Evolutionary conservation across 2,113 vertebrate genomes (phyloP), one percentile per base, ranked within the genome.

Genomic region (Pteropus alecto): DNA sequence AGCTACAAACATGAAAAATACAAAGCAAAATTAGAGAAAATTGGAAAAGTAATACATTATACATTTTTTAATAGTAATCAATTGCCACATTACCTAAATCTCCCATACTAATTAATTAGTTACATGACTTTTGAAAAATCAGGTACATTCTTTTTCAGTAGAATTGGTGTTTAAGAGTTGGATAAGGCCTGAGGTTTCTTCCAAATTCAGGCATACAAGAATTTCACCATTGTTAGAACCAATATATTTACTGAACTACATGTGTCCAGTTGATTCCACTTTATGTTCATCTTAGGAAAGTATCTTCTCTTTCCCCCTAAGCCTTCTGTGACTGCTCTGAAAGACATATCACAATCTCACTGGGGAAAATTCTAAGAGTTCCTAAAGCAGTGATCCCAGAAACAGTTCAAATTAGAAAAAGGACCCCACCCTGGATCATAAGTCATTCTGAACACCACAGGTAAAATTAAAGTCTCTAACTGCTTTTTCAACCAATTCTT

Each of bases 401-500:
- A 82, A 94, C 7, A 71, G 68, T 58, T 68, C 48, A n/a, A 76
- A 60, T 95, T 38, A 88, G 28, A 95, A 33, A 24, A 33, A 58
- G 5, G 22, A 70, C 9, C 13, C 46, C 8, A 83, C n/a, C 70
- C 19, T 28, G 58, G 21, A 58, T 77, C 21, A 54, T 77, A 81
- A 63, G 30, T 76, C 51, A 76, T 90, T 78, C 48, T 41, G 14
- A 74, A 94, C 30, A 94, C 1, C 28, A 15, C 33, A 70, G 9
- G 26, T 86, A 70, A 96, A 86, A 96, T 81, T 63, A 90, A 79
- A 74, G 54, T 63, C 58, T 74, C 30, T 54, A 63, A 73, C 21
- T 96, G 73, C 38, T 92, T 96, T 51, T 70, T 94, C 43, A 96
- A 90, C 41, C n/a, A 94, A 15, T 26, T 13, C 16, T 83, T 96